Base-by-base conservation (phyloP, 2,888 invertebrate genomes). In the Drosophila melanosoma region DNA sequence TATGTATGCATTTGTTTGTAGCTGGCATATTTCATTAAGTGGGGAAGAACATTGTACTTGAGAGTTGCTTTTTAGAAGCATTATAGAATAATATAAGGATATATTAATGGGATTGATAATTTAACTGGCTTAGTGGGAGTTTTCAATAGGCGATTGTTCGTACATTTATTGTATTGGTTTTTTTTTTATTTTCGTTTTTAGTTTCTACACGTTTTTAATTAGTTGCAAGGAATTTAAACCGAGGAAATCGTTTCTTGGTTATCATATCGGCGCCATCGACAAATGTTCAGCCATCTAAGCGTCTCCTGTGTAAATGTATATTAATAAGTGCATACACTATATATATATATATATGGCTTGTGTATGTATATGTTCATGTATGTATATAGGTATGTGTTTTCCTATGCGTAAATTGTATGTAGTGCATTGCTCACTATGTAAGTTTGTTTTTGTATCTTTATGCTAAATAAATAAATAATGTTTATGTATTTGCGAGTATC, bases 41-140 rank as follows among this genome's bases (percentile, higher is more conserved):
- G 64, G 79, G 85, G 87, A 86, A 86, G 85, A 90, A 75, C 87
- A 45, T 76, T 86, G 81, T 86, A 74, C 68, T 86, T 73, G 74
- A 61, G 74, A 61, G 82, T 49, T 79, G 62, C 48, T 49, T 35
- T 29, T 52, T 56, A 53, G 53, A 61, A 51, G 77, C 62, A 57
- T 52, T 68, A 35, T 42, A 8, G 48, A 20, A 11, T 26, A 38
- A 38, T 67, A 42, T 40, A 10, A 17, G 45, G 36, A 11, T 36
- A 53, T 54, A 48, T 57, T 26, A 63, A 61, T 51, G 48, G 36
- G 51, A 33, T 61, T 23, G 61, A 40, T 56, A 36, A 54, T 53
- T 51, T 68, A 51, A 59, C 29, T 45, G 59, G 63, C 42, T 79
- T 64, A 61, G 82, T 71, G 87, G 81, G 89, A 65, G 38, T 62